phyloP scores from a whole-genome alignment of 92 coral and sea anemone genomes.

The Zoanthus gigantus region DNA sequence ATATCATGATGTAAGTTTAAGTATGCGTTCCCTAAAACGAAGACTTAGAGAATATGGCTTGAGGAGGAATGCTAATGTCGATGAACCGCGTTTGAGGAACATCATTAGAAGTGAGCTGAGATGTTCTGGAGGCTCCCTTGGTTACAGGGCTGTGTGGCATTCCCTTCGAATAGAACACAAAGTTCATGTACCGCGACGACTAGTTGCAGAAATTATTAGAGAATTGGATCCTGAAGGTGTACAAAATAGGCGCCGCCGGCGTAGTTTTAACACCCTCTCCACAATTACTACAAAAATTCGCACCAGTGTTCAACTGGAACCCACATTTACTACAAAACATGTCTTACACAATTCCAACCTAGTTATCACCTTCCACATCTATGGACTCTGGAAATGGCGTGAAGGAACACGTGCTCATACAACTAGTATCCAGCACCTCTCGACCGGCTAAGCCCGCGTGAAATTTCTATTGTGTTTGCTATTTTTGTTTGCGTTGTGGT shows the following conservation, averaged over 20 bases:
- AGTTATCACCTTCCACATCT: too few relatives aligned
- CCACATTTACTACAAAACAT: too few relatives aligned
- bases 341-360: too few relatives aligned
- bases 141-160: constrained; percentile 74
- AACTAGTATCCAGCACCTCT: too few relatives aligned
- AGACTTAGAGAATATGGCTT: constrained; percentile 58
- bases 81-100: constrained; percentile 28
- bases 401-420: too few relatives aligned
- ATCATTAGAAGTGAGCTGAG: constrained; percentile 37
- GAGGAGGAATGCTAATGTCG: too few relatives aligned
- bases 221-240: constrained; percentile 41
- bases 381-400: too few relatives aligned
- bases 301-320: too few relatives aligned
- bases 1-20: constrained; percentile 15
- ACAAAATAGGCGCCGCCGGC: constrained; percentile 34
- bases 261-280: not conserved
- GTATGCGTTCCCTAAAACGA: constrained; percentile 22
- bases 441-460: too few relatives aligned
- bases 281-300: too few relatives aligned
- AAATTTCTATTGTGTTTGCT: too few relatives aligned
- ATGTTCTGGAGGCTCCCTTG: constrained; percentile 55
- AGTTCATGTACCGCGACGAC: constrained; percentile 57
- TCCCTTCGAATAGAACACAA: constrained; percentile 53
- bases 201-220: constrained; percentile 44
- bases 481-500: too few relatives aligned